Conservation (phyloP, 2,888 invertebrate species). For the Parascotia fuliginaria region DNA sequence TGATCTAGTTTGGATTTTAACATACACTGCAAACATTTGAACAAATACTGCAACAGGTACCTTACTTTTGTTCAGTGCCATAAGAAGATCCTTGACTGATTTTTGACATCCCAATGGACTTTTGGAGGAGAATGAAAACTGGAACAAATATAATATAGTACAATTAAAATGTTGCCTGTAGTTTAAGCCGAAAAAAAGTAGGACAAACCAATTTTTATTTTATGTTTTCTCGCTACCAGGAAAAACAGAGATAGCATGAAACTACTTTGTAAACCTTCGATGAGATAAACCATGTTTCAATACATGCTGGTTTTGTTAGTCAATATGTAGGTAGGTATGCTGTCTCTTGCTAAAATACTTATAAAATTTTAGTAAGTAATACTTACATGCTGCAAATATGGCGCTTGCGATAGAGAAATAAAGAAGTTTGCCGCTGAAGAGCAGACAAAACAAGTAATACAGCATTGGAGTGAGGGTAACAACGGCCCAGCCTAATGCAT, state of each 20-base stretch:
- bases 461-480: slow-evolving; percentile 89
- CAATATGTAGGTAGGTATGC: too few species aligned
- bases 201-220: too few species aligned
- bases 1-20: slow-evolving; percentile 23
- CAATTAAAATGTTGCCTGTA: background rate
- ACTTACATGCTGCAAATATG: slow-evolving; percentile 92
- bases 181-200: too few species aligned
- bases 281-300: too few species aligned
- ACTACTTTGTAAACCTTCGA: too few species aligned
- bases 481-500: slow-evolving; percentile 89
- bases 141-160: slow-evolving; percentile 63
- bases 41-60: slow-evolving; percentile 44
- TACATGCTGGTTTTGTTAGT: too few species aligned
- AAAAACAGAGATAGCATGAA: too few species aligned
- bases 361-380: slow-evolving; percentile 25
- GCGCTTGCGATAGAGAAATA: slow-evolving; percentile 89
- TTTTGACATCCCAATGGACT: slow-evolving; percentile 93
- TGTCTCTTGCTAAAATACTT: too few species aligned
- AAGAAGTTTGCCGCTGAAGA: slow-evolving; percentile 90
- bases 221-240: too few species aligned
- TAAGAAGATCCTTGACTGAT: slow-evolving; percentile 94
- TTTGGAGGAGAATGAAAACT: slow-evolving; percentile 92
- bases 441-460: slow-evolving; percentile 88
- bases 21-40: too few species aligned
- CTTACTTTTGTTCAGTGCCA: slow-evolving; percentile 87